Evolutionary conservation across 30 jellyfish, hydroid and myxozoan species (phyloP), one percentile per base, ranked within the genome.

Genomic region (Turritopsis rubra): DNA sequence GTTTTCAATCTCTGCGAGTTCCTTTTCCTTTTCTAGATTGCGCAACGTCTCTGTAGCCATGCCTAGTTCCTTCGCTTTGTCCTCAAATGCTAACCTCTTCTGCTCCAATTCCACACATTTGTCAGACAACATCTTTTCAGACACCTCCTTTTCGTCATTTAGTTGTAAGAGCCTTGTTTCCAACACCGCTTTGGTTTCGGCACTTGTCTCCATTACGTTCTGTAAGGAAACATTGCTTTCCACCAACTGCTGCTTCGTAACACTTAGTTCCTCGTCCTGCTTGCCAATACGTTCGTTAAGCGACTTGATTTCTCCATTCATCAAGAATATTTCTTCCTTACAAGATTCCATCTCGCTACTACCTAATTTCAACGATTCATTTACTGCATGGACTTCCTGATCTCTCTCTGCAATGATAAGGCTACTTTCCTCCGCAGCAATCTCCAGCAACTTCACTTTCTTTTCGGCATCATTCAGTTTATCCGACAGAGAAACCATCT

Each of bases 391-490:
- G 29, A 72, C 80, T 25, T 72, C 80, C 30, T 72, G 21, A 29
- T 29, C 24, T 25, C 24, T 72, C 28, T 72, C 80, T 72, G 80
- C 80, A 0, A 72, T 72, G 80, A 72, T 72, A 20, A 23, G 19
- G 24, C 30, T 25, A n/a, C 19, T 19, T 29, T 72, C 80, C 30
- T 72, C 80, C 24, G 80, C 80, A 0, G 24, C 21, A n/a, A 72
- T 29, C 24, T 72, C 80, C 28, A 72, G 28, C 24, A 23, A 18
- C 30, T 19, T 18, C 30, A 19, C 30, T 25, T 72, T 29, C 28
- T 72, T 72, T 72, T 72, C 28, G 20, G 30, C 30, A 19, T 25
- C 80, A 19, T 72, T 29, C 0, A 72, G 24, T 25, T 72, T 25
- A 0, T 19, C 30, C 19, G 20, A 18, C 24, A 72, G 28, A n/a